These are phyloP conservation scores for Amphiura filiformis DNA, from an alignment of 35 echinoderm and acorn worm species.

Conservation along the genomic window DNA sequence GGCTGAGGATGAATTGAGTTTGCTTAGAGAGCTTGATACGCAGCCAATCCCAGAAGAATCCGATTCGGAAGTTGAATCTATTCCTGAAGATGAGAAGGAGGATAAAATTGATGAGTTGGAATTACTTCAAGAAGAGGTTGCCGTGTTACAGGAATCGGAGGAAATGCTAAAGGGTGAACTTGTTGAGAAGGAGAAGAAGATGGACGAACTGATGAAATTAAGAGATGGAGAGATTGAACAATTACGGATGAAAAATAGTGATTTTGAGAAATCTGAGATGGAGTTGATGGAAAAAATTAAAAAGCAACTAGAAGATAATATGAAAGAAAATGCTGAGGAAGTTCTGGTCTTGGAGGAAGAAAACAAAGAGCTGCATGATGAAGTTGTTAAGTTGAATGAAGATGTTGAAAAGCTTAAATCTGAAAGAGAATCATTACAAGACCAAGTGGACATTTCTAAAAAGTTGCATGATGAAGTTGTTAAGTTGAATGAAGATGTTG, in stretches of 20 bases:
- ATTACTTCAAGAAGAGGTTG: neutral
- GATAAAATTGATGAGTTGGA: conserved; percentile 35
- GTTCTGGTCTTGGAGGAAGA: conserved; percentile 1
- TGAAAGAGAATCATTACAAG: conserved; percentile 35
- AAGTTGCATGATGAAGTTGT: conserved; percentile 24
- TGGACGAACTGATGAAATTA: neutral
- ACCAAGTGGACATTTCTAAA: conserved; percentile 4
- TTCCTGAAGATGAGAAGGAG: conserved; percentile 18
- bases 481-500: conserved; percentile 48
- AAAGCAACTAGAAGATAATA: conserved; percentile 31
- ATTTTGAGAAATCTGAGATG: conserved; percentile 70
- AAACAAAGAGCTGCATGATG: conserved; percentile 24
- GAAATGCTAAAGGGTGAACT: neutral
- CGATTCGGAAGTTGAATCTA: conserved; percentile 26
- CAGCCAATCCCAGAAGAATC: conserved; percentile 26
- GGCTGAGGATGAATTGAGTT: conserved; percentile 48
- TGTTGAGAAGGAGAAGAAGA: neutral
- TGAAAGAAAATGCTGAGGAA: conserved; percentile 27
- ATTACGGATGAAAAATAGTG: conserved; percentile 24
- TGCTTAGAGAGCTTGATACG: neutral
- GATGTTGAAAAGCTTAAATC: conserved; percentile 54
- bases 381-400: conserved; percentile 40
- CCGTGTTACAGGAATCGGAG: neutral
- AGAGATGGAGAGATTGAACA: neutral
- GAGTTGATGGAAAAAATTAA: conserved; percentile 79